Conservation (phyloP, 2,888 invertebrate genomes). For the Hanleya hanleyi region DNA sequence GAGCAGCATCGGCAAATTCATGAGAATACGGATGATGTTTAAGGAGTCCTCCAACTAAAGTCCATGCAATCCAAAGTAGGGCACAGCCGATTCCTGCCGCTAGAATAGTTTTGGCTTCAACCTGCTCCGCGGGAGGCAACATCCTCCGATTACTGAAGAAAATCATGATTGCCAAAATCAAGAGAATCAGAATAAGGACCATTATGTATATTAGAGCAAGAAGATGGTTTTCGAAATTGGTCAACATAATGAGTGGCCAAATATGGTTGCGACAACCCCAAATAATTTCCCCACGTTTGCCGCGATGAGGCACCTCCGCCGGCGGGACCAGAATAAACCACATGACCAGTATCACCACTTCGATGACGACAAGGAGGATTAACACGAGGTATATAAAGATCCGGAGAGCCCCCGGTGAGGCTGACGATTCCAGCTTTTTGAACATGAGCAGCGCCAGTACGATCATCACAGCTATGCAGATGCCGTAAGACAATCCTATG, state of each 20-base stretch:
- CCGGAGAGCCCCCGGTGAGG: constrained; percentile 85
- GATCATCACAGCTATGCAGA: constrained; percentile 64
- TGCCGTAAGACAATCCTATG: constrained; percentile 76
- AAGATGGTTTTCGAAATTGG: constrained; percentile 74
- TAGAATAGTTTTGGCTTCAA: constrained; percentile 79
- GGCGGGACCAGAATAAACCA: constrained; percentile 62
- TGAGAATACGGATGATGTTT: constrained; percentile 25
- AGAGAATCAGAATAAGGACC: constrained; percentile 86
- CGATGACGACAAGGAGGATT: constrained; percentile 89
- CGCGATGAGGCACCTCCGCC: too few species aligned
- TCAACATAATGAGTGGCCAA: too few species aligned
- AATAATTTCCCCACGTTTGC: too few species aligned
- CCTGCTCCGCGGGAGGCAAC: not conserved
- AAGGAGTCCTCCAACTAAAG: constrained; percentile 78
- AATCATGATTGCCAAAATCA: constrained; percentile 87
- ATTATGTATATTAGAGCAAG: constrained; percentile 86
- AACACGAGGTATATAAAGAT: constrained; percentile 89
- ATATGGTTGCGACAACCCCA: too few species aligned
- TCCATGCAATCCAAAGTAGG: constrained; percentile 77
- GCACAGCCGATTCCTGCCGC: constrained; percentile 87
- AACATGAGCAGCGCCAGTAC: constrained; percentile 92
- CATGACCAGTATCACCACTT: constrained; percentile 57
- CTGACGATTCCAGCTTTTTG: constrained; percentile 92
- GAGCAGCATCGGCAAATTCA: constrained; percentile 77
- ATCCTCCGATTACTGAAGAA: constrained; percentile 75